A percentile compares a stretch with the other conserved stretches of the same genome.
These are phyloP conservation scores for Myathropa florea DNA, from an alignment of 2,888 invertebrate species.

Conservation along the genomic window DNA sequence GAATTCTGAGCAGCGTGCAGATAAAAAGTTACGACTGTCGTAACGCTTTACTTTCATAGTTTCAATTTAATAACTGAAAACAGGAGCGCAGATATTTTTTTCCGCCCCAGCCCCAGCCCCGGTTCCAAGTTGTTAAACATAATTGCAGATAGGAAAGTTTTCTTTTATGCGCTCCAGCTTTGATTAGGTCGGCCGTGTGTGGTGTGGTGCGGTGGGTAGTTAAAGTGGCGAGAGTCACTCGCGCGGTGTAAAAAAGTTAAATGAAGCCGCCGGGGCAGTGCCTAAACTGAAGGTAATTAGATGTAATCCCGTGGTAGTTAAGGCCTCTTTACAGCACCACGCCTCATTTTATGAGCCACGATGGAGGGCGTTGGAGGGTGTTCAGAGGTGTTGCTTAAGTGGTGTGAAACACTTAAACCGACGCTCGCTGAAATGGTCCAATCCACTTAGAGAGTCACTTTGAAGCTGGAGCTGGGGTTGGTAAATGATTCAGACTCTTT, in stretches of 20 bases:
- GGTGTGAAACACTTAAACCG: not conserved
- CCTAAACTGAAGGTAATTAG: slow-evolving; percentile 39
- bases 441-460: not conserved
- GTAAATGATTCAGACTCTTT: not conserved
- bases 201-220: not conserved
- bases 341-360: slow-evolving; percentile 36
- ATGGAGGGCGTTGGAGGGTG: not conserved
- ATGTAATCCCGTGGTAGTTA: slow-evolving; percentile 37
- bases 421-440: not conserved
- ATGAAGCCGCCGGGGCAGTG: slow-evolving; percentile 12
- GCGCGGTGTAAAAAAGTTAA: slow-evolving; percentile 17
- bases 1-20: slow-evolving; percentile 28
- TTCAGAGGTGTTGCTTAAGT: not conserved
- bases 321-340: slow-evolving; percentile 31
- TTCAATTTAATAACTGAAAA: slow-evolving; percentile 62
- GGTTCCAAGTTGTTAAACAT: slow-evolving; percentile 45
- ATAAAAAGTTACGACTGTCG: slow-evolving; percentile 62
- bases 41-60: slow-evolving; percentile 60
- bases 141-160: slow-evolving; percentile 33
- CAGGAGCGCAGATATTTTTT: slow-evolving; percentile 21
- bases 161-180: slow-evolving; percentile 25
- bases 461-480: not conserved
- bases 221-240: not conserved
- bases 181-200: slow-evolving; percentile 16
- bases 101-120: not conserved